Percentiles rank a stretch among this genome's conserved stretches.
Evolutionary conservation across 2,888 invertebrate species (phyloP).

Genomic region (Meandrusa payeni): DNA sequence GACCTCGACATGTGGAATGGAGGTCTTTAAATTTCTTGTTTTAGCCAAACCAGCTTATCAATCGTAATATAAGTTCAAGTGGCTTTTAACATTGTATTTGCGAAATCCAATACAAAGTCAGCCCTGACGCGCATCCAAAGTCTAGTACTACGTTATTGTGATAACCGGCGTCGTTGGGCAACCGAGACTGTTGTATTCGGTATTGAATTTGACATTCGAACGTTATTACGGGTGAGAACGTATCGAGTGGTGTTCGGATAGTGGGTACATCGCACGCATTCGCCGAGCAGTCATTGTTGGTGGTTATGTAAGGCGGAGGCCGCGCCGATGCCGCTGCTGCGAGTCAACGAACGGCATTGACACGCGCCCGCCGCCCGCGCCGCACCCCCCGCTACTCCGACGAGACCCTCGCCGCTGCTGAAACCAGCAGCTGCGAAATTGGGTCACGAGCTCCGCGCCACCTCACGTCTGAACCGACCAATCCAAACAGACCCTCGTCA

Average conservation of each 20-base stretch:
- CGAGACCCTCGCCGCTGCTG: conserved; percentile 65
- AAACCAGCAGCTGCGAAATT: conserved; percentile 80
- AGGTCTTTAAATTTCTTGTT: conserved; percentile 1
- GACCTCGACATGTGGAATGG: conserved; percentile 12
- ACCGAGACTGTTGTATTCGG: conserved; percentile 6
- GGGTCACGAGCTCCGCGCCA: conserved; percentile 75
- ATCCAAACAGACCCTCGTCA: conserved; percentile 35
- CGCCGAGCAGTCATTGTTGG: conserved; percentile 69
- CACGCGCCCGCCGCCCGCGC: conserved; percentile 63
- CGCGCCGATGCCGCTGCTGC: conserved; percentile 70
- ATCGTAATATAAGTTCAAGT: conserved; percentile 1
- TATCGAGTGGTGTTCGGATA: conserved; percentile 26
- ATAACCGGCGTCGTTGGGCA: conserved; percentile 17
- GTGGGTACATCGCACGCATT: conserved; percentile 66
- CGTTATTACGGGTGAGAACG: conserved; percentile 22
- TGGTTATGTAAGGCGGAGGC: conserved; percentile 80
- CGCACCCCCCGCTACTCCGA: conserved; percentile 43
- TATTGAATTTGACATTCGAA: conserved; percentile 27
- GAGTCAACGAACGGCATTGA: conserved; percentile 81
- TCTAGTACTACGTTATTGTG: conserved; percentile 21
- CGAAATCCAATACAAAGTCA: conserved; percentile 28
- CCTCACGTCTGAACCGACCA: conserved; percentile 64
- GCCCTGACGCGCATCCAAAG: conserved; percentile 20
- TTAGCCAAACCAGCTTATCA: not conserved
- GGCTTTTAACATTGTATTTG: conserved; percentile 17